Evolutionary conservation across 1,140 invertebrate species (phyloP).

Genomic region (Cydia pomonella): DNA sequence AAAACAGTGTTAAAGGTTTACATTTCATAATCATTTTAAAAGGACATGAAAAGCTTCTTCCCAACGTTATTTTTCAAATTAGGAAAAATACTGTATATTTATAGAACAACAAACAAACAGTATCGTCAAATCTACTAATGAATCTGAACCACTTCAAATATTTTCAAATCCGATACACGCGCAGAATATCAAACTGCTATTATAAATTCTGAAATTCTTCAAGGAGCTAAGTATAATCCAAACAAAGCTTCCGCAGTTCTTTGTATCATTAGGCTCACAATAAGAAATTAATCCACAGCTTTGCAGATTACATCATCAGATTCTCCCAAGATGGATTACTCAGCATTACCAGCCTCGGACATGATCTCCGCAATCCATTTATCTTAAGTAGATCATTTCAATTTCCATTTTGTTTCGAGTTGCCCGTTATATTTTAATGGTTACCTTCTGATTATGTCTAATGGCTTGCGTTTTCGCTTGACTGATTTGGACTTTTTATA

Average conservation of each 20-base stretch:
- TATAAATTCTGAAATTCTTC: neutral
- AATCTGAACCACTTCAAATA: neutral
- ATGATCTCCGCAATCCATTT: constrained; percentile 22
- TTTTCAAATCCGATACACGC: neutral
- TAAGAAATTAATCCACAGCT: constrained; percentile 30
- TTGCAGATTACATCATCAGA: constrained; percentile 20
- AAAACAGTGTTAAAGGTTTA: neutral
- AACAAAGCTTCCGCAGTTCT: constrained; percentile 16
- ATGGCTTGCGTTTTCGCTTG: neutral
- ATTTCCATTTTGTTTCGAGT: constrained; percentile 21
- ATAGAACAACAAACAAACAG: too few species aligned
- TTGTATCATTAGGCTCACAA: constrained; percentile 22
- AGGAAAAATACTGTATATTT: too few species aligned
- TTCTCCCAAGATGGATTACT: constrained; percentile 26
- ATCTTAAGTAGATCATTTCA: constrained; percentile 28
- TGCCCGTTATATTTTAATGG: neutral
- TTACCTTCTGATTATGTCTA: neutral
- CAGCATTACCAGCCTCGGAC: constrained; percentile 12
- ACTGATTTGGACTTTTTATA: neutral
- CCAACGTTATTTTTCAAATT: too few species aligned
- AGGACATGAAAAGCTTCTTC: too few species aligned
- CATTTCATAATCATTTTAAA: too few species aligned
- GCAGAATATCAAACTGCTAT: neutral
- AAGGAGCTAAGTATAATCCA: neutral
- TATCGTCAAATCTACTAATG: neutral